Conservation (phyloP, 2,888 invertebrate genomes). For the Arctia plantaginis region DNA sequence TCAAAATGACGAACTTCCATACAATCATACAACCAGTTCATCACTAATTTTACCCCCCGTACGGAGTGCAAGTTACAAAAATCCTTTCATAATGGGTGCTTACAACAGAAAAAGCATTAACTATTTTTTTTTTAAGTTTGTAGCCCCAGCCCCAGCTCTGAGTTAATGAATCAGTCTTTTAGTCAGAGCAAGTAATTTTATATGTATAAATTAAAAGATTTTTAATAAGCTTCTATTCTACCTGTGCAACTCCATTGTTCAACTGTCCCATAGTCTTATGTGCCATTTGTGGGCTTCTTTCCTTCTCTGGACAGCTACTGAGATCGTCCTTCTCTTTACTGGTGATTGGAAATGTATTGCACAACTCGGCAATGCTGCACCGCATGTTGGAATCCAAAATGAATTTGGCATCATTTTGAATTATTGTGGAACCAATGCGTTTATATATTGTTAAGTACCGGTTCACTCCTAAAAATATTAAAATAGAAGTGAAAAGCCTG, state of each 20-base stretch:
- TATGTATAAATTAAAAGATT: not conserved
- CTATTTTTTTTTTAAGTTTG: too few relatives aligned
- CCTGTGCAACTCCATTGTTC: constrained; percentile 89
- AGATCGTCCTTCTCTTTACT: constrained; percentile 90
- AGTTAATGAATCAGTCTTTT: too few relatives aligned
- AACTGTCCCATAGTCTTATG: constrained; percentile 88
- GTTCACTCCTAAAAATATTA: constrained; percentile 83
- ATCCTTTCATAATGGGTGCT: too few relatives aligned
- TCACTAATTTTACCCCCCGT: too few relatives aligned
- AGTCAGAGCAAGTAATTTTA: not conserved
- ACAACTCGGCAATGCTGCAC: constrained; percentile 87
- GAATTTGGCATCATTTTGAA: constrained; percentile 89
- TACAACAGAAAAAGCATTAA: too few relatives aligned
- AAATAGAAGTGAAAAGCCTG: not conserved
- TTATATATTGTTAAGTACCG: constrained; percentile 91
- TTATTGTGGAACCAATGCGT: constrained; percentile 88
- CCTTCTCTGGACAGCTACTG: constrained; percentile 89
- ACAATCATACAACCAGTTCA: too few relatives aligned
- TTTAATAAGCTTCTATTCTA: constrained; percentile 36
- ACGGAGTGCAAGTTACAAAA: too few relatives aligned
- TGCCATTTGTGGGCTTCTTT: constrained; percentile 85
- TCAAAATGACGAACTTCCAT: too few relatives aligned
- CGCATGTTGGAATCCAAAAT: constrained; percentile 88
- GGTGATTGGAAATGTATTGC: constrained; percentile 89
- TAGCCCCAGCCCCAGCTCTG: too few relatives aligned